Evolutionary conservation across 2,113 vertebrate genomes (phyloP).

Genomic region (Geococcyx californianus): DNA sequence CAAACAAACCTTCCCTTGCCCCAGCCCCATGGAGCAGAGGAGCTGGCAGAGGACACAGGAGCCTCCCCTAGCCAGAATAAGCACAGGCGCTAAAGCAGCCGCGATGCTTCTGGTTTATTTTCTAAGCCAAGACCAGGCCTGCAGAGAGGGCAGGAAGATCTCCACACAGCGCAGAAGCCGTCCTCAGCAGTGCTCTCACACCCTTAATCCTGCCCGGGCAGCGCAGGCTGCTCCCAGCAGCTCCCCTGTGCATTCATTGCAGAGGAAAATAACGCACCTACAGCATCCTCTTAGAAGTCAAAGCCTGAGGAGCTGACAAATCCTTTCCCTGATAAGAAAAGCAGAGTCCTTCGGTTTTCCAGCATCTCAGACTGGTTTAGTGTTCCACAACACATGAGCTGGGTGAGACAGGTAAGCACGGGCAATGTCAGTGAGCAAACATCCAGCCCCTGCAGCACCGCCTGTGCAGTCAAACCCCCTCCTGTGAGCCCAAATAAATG

Average conservation of each 20-base stretch:
- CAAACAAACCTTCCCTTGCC: not conserved
- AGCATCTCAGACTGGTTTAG: not conserved
- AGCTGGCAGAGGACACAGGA: not conserved
- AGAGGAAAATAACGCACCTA: not conserved
- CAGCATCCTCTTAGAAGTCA: not conserved
- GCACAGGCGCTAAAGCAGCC: not conserved
- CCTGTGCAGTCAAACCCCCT: not conserved
- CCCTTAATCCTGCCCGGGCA: conserved; percentile 7
- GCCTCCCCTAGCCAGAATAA: not conserved
- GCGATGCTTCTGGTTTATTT: rapidly evolving
- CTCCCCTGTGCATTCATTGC: not conserved
- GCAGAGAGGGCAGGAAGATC: not conserved
- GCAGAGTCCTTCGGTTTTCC: not conserved
- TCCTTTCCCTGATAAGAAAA: not conserved
- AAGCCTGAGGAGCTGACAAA: not conserved
- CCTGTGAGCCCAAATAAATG: not conserved
- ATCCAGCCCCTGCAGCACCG: not conserved
- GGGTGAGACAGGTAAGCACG: not conserved
- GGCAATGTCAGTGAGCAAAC: not conserved
- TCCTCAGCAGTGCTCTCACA: not conserved
- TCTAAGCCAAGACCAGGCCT: not conserved
- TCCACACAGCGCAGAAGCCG: rapidly evolving
- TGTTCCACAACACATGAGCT: rapidly evolving
- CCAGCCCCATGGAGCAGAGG: rapidly evolving
- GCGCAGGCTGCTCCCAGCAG: not conserved